Percentiles rank a stretch among this genome's conserved stretches.
Conservation (phyloP, 2,888 invertebrate species). For the Quadriops clusia region DNA sequence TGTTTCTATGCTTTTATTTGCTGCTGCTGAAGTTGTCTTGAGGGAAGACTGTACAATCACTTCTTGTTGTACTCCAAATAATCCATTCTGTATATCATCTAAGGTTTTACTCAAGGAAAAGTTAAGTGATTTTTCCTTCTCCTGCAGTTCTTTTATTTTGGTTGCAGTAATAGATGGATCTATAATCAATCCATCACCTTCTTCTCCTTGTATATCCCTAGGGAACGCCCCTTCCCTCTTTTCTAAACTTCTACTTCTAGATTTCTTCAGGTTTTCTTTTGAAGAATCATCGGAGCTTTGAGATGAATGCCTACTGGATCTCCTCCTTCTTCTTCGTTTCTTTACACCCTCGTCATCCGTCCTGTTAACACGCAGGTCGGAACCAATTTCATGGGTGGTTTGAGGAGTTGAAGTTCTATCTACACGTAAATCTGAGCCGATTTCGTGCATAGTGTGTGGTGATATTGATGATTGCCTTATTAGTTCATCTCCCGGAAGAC, state of each 20-base stretch:
- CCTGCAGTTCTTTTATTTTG: constrained; percentile 35
- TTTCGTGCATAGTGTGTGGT: constrained; percentile 34
- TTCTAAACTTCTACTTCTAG: constrained; percentile 35
- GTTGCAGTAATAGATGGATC: constrained; percentile 38
- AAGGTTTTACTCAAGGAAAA: constrained; percentile 32
- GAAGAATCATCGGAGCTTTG: constrained; percentile 39
- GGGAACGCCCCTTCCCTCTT: constrained; percentile 33
- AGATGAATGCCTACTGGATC: constrained; percentile 34
- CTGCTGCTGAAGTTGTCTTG: constrained; percentile 54
- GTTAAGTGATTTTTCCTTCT: constrained; percentile 26
- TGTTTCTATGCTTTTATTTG: constrained; percentile 54
- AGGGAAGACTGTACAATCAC: constrained; percentile 51
- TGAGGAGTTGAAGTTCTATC: constrained; percentile 33
- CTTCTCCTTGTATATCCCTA: constrained; percentile 44
- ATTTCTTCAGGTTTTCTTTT: constrained; percentile 15
- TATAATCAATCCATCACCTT: constrained; percentile 44
- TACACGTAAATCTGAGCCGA: constrained; percentile 33
- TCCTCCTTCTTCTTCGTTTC: constrained; percentile 28
- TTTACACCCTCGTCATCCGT: constrained; percentile 39
- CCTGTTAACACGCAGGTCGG: constrained; percentile 33
- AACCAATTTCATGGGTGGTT: constrained; percentile 36
- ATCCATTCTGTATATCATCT: constrained; percentile 41
- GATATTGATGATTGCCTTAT: constrained; percentile 24
- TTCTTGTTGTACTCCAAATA: constrained; percentile 52
- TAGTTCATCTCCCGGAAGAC: constrained; percentile 31